Conservation (phyloP, 2,797 vertebrate genomes). For the Gymnocypris eckloni region DNA sequence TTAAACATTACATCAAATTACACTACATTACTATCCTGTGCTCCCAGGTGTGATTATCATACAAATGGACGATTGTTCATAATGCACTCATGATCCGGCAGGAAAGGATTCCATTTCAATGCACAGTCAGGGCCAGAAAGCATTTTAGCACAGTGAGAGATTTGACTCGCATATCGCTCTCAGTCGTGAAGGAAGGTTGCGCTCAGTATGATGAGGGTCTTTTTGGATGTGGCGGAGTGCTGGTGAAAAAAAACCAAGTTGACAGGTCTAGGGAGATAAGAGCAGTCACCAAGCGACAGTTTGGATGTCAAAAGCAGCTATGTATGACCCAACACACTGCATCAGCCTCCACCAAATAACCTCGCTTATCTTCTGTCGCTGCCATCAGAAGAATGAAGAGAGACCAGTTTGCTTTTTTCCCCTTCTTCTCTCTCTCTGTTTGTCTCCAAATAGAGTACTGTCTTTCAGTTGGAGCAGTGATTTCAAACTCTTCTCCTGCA, state of each 20-base stretch:
- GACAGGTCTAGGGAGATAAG: conserved; percentile 62
- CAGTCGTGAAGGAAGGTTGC: conserved; percentile 53
- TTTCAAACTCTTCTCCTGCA: background rate
- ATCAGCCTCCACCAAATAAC: conserved; percentile 70
- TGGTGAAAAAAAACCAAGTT: conserved; percentile 58
- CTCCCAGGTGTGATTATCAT: conserved; percentile 73
- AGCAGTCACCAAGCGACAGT: conserved; percentile 65
- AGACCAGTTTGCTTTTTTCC: conserved; percentile 9
- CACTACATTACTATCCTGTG: conserved; percentile 67
- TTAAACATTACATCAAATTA: conserved; percentile 59
- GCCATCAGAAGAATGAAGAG: conserved; percentile 62
- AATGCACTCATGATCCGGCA: conserved; percentile 62
- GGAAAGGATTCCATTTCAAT: conserved; percentile 53
- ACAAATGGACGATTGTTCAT: conserved; percentile 72
- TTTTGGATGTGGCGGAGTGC: conserved; percentile 49
- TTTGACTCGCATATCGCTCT: background rate
- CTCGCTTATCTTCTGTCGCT: conserved; percentile 71
- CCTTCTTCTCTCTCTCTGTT: conserved; percentile 31
- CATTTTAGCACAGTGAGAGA: background rate
- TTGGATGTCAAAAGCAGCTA: conserved; percentile 69
- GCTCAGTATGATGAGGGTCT: conserved; percentile 66
- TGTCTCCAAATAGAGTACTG: conserved; percentile 58
- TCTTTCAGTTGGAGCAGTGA: conserved; percentile 58
- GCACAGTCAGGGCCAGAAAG: conserved; percentile 36
- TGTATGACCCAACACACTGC: conserved; percentile 67